A percentile compares a stretch with the other conserved stretches of the same genome.
phyloP scores from a whole-genome alignment of 2,797 vertebrate genomes.

The Siniperca undulata region DNA sequence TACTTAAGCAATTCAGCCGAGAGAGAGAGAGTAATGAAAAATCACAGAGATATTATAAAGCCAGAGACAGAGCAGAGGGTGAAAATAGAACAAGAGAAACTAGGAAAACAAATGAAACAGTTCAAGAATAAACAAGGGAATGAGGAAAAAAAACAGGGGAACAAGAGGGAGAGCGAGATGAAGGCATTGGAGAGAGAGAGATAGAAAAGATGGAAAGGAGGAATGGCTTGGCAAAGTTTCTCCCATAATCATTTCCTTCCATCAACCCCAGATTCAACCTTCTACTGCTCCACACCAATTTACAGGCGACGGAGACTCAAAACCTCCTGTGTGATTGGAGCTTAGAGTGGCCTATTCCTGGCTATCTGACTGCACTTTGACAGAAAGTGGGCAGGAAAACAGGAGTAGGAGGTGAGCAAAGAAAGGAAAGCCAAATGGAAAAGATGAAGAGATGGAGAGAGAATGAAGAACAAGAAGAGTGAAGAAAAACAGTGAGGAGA shows the following conservation, averaged over 20 bases:
- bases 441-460: background rate
- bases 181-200: background rate
- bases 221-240: constrained; percentile 24
- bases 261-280: constrained; percentile 46
- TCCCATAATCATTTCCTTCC: constrained; percentile 49
- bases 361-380: constrained; percentile 50
- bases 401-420: constrained; percentile 7
- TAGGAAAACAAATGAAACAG: background rate
- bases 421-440: constrained; percentile 17
- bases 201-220: background rate
- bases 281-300: constrained; percentile 42
- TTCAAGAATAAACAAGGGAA: background rate
- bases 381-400: constrained; percentile 43
- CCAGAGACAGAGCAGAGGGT: background rate
- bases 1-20: constrained; percentile 33
- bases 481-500: background rate
- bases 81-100: constrained; percentile 1
- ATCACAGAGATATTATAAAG: background rate
- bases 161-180: background rate
- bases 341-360: constrained; percentile 58
- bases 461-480: background rate
- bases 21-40: constrained; percentile 19
- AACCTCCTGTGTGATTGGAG: constrained; percentile 55
- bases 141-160: background rate
- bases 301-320: constrained; percentile 33